These are phyloP conservation scores for Lineus longissimus DNA, from an alignment of 1,140 invertebrate genomes.

Conservation along the genomic window DNA sequence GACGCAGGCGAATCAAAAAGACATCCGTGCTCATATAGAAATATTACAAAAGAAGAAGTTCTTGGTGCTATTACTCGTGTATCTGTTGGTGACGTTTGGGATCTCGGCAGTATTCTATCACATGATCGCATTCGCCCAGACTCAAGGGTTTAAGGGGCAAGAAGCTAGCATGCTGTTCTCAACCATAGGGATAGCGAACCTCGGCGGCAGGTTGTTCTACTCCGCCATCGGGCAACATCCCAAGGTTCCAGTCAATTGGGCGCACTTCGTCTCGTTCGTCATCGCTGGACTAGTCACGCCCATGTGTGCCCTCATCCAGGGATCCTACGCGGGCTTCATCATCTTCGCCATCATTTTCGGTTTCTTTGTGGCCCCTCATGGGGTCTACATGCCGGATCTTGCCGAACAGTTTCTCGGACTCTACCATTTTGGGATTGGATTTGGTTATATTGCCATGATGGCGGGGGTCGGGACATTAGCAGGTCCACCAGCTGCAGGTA, in stretches of 20 bases:
- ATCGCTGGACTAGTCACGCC: conserved; percentile 16
- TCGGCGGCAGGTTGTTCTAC: conserved; percentile 24
- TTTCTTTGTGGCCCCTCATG: conserved; percentile 25
- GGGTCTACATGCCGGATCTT: conserved; percentile 21
- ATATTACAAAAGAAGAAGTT: conserved; percentile 23
- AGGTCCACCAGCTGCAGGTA: conserved; percentile 27
- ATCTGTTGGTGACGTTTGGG: conserved; percentile 25
- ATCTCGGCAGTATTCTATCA: conserved; percentile 28
- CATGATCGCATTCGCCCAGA: conserved; percentile 16
- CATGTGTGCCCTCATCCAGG: background rate
- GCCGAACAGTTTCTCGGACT: conserved; percentile 24
- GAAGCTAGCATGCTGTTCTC: conserved; percentile 69
- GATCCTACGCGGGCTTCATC: conserved; percentile 18
- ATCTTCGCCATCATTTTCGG: conserved; percentile 22
- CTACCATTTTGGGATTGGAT: conserved; percentile 22
- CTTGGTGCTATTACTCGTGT: conserved; percentile 22
- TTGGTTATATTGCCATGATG: conserved; percentile 28
- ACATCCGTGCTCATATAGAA: conserved; percentile 18
- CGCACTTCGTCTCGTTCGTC: conserved; percentile 23
- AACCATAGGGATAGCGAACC: conserved; percentile 66
- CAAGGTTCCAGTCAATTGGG: conserved; percentile 14
- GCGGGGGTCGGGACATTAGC: conserved; percentile 23
- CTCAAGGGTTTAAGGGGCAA: conserved; percentile 3
- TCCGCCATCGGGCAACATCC: conserved; percentile 16
- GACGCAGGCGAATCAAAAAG: background rate